These are phyloP conservation scores for Mustela nigripes DNA, from an alignment of 2,113 vertebrate genomes.

Conservation along the genomic window DNA sequence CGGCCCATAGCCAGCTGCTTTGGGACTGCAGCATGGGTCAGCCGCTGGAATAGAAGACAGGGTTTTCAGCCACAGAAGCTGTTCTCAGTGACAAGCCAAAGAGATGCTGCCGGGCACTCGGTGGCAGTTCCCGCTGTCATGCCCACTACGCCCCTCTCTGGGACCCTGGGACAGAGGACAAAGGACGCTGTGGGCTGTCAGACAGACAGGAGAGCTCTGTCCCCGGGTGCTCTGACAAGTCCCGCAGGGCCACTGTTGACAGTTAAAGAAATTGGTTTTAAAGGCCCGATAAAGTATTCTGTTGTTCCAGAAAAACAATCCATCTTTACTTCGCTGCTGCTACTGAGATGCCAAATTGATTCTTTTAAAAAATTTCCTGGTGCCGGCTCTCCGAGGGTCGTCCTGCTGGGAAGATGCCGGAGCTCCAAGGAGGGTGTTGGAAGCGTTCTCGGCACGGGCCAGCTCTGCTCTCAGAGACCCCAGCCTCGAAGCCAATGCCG, in stretches of 20 bases:
- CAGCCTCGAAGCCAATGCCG: rapidly evolving
- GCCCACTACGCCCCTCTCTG: rapidly evolving
- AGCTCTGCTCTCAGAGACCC: neutral
- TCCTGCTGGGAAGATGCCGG: neutral
- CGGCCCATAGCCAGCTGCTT: rapidly evolving
- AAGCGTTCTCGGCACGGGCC: rapidly evolving
- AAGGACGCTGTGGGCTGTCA: neutral
- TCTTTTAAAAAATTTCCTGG: neutral
- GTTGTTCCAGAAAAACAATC: neutral
- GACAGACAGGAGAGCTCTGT: neutral
- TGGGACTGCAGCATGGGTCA: rapidly evolving
- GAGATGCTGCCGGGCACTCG: rapidly evolving
- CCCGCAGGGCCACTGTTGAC: neutral
- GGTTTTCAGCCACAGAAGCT: rapidly evolving
- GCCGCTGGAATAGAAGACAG: neutral
- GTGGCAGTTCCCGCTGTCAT: rapidly evolving
- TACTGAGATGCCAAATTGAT: conserved; percentile 52
- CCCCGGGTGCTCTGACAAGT: neutral
- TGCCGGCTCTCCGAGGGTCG: neutral
- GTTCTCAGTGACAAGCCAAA: rapidly evolving
- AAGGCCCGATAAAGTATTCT: conserved; percentile 5
- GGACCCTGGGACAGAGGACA: neutral
- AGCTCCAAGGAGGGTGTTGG: rapidly evolving
- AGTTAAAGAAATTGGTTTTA: conserved; percentile 38
- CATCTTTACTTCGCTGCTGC: neutral